phyloP scores from a whole-genome alignment of 2,113 vertebrate species.

The Semnornis frantzii region DNA sequence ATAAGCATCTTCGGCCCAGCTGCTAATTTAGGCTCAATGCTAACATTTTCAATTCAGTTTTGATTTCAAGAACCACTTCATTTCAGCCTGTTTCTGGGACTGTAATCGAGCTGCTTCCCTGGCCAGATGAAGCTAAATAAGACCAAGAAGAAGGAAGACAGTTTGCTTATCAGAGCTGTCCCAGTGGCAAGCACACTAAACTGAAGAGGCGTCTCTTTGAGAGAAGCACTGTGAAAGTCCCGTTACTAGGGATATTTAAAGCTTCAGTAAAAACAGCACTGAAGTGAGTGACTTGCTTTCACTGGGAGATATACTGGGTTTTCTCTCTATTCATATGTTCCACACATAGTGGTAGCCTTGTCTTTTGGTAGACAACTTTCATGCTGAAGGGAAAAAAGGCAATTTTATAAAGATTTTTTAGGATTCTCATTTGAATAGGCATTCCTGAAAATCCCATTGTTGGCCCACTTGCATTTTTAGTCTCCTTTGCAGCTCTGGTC shows the following conservation, averaged over 20 bases:
- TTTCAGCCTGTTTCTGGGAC: neutral
- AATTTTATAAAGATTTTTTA: slow-evolving; percentile 23
- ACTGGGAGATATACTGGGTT: slow-evolving; percentile 43
- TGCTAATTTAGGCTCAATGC: neutral
- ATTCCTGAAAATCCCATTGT: slow-evolving; percentile 24
- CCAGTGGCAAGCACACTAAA: slow-evolving; percentile 1
- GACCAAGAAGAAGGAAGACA: neutral
- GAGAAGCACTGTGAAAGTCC: slow-evolving; percentile 44
- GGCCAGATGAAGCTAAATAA: neutral
- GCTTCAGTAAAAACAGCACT: slow-evolving; percentile 49
- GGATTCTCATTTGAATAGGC: slow-evolving; percentile 27
- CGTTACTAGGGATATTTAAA: slow-evolving; percentile 64
- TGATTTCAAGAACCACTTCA: neutral
- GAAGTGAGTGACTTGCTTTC: slow-evolving; percentile 21
- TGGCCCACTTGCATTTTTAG: neutral
- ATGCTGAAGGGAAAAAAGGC: slow-evolving; percentile 34
- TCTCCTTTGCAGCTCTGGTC: neutral
- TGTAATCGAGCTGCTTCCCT: neutral
- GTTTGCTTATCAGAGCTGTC: neutral
- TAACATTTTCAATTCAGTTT: neutral
- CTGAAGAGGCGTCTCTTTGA: slow-evolving; percentile 44
- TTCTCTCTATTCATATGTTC: slow-evolving; percentile 51
- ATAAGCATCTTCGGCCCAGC: neutral
- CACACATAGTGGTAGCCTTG: slow-evolving; percentile 41
- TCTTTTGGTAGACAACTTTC: slow-evolving; percentile 52